Evolutionary conservation across 2,797 vertebrate genomes (phyloP).

Genomic region (Chelonia mydas): DNA sequence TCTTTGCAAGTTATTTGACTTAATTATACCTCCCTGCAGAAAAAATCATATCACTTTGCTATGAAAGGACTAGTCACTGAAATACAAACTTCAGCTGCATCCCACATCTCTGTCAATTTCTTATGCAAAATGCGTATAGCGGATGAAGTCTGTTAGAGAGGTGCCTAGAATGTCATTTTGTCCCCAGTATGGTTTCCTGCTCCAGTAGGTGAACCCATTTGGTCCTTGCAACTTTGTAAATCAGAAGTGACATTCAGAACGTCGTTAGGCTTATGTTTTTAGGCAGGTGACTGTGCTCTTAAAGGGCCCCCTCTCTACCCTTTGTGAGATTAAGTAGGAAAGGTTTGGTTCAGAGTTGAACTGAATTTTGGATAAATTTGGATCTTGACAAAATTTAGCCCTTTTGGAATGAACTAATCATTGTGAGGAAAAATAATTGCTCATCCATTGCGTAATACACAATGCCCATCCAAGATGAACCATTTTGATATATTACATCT

Average conservation of each 20-base stretch:
- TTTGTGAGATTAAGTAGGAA: rapidly evolving
- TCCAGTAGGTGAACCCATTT: not conserved
- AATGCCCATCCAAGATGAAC: not conserved
- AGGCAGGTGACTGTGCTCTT: not conserved
- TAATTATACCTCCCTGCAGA: not conserved
- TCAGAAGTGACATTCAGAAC: rapidly evolving
- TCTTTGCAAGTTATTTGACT: not conserved
- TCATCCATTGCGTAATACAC: rapidly evolving
- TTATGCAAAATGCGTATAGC: rapidly evolving
- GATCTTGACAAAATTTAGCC: rapidly evolving
- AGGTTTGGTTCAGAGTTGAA: rapidly evolving
- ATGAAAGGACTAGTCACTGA: not conserved
- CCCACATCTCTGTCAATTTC: not conserved
- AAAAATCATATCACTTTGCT: rapidly evolving
- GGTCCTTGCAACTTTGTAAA: not conserved
- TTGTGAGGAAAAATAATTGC: not conserved
- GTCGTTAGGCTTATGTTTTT: rapidly evolving
- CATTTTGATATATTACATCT: rapidly evolving
- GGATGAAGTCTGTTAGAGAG: rapidly evolving
- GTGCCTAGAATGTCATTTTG: not conserved
- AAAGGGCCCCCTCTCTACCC: rapidly evolving
- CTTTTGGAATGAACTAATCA: not conserved
- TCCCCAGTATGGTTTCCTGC: not conserved
- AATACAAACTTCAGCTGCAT: rapidly evolving
- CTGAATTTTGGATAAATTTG: rapidly evolving